Base-by-base conservation (phyloP, 2,113 vertebrate species). In the Lepisosteus oculatus region DNA sequence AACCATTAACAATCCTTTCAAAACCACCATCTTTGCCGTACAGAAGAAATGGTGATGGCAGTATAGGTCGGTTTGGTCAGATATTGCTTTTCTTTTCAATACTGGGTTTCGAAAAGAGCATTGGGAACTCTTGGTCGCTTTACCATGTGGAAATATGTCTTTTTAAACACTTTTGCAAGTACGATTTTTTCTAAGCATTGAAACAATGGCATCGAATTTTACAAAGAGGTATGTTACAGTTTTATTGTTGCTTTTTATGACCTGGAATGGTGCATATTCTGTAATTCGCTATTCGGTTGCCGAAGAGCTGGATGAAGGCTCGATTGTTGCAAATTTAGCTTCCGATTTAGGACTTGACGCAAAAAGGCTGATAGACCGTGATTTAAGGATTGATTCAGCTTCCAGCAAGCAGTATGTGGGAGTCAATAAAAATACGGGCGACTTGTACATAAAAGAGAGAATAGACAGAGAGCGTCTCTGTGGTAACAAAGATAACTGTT, bases 361-460 rank as follows among this genome's bases (percentile, higher is more conserved):
- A 0, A 79, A 67, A 71, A 81, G 81, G 6, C 63, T 89, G 12
- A 81, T 61, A 12, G 78, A 83, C 74, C 79, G 88, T 65, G 78
- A 86, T 56, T 81, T 87, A 71, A 76, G 84, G 0, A 55, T 91
- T 0, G 87, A 90, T 3, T 71, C 82, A 3, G 71, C 76, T 0
- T 64, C 77, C 0, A 81, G 84, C 14, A 84, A 84, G 3, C 84
- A 90, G 82, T 92, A 92, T 78, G 70, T 94, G 59, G 90, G 90
- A 2, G 83, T 93, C 15, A 93, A 94, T 74, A 87, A 89, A 84
- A 86, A 93, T 0, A 93, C 88, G 15, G 90, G 93, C 0, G 89
- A 92, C 12, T 82, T 94, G 13, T 90, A 78, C 43, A 77, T 89
- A 42, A 76, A 80, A 9, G 88, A 90, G 45, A 91, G 82, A 7